Evolutionary conservation across 2,888 invertebrate genomes (phyloP).

Genomic region (Boloria euphrosyne): DNA sequence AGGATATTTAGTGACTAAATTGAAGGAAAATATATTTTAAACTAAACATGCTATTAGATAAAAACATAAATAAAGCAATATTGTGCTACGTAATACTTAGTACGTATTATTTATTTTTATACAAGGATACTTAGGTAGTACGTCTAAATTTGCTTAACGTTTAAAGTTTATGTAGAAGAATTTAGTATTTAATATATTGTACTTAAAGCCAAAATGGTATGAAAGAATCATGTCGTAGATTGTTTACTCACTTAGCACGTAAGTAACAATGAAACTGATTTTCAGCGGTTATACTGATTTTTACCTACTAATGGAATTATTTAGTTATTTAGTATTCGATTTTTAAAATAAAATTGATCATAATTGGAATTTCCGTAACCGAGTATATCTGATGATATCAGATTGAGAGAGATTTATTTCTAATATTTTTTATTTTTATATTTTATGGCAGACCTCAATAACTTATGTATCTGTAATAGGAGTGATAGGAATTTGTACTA

Average conservation of each 20-base stretch:
- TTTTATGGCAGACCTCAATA: too few species aligned
- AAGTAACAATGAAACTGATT: constrained; percentile 44
- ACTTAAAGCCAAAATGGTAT: constrained; percentile 38
- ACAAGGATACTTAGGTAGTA: constrained; percentile 56
- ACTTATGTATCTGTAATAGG: too few species aligned
- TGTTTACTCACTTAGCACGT: constrained; percentile 43
- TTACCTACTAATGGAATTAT: constrained; percentile 23
- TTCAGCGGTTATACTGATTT: constrained; percentile 37
- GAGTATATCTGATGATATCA: too few species aligned
- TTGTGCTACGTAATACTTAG: constrained; percentile 32
- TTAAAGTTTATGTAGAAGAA: constrained; percentile 24
- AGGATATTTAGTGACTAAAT: neutral
- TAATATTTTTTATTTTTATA: too few species aligned
- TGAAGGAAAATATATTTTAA: neutral
- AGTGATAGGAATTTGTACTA: too few species aligned
- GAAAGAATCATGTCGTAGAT: constrained; percentile 21
- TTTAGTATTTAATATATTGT: constrained; percentile 40
- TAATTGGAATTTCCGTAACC: too few species aligned
- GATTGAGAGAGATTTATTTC: too few species aligned
- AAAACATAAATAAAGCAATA: constrained; percentile 14
- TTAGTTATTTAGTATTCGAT: too few species aligned
- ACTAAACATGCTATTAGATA: neutral
- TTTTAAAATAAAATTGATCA: too few species aligned
- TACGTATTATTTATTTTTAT: constrained; percentile 46
- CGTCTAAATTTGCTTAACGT: constrained; percentile 27